Evolutionary conservation across 2,797 vertebrate genomes (phyloP).

Genomic region (Melanogrammus aeglefinus): DNA sequence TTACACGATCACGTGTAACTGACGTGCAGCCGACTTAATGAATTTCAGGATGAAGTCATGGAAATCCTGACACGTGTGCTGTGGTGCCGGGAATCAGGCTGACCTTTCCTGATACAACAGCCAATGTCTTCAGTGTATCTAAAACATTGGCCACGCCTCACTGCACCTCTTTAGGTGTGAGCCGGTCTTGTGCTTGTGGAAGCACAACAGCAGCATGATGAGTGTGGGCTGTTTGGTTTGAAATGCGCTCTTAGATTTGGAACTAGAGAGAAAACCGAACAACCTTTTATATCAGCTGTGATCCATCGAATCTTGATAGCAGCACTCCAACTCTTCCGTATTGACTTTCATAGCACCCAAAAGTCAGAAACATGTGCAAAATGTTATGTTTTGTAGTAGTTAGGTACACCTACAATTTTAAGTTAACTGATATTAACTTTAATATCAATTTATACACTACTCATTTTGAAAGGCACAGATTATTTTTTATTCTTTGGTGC

Average conservation of each 20-base stretch:
- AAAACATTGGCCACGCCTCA: not conserved
- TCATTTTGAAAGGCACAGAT: too few relatives aligned
- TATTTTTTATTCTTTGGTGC: not conserved
- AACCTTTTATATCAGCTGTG: not conserved
- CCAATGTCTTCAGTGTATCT: not conserved
- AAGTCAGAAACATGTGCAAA: not conserved
- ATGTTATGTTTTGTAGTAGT: not conserved
- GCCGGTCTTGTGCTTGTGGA: not conserved
- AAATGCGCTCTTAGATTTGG: not conserved
- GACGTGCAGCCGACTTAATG: not conserved
- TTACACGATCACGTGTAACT: not conserved
- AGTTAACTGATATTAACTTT: not conserved
- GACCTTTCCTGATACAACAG: not conserved
- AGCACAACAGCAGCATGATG: not conserved
- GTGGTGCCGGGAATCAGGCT: not conserved
- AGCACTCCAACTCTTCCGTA: not conserved
- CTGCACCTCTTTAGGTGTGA: not conserved
- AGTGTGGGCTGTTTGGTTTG: not conserved
- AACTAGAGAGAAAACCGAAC: not conserved
- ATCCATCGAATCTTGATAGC: not conserved
- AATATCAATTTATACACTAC: not conserved
- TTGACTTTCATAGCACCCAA: too few relatives aligned
- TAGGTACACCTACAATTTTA: not conserved
- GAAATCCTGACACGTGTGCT: not conserved
- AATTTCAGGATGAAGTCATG: conserved; percentile 1